These are phyloP conservation scores for Drosophila melanogaster DNA, from an alignment of 1,140 invertebrate species.

Conservation along the genomic window DNA sequence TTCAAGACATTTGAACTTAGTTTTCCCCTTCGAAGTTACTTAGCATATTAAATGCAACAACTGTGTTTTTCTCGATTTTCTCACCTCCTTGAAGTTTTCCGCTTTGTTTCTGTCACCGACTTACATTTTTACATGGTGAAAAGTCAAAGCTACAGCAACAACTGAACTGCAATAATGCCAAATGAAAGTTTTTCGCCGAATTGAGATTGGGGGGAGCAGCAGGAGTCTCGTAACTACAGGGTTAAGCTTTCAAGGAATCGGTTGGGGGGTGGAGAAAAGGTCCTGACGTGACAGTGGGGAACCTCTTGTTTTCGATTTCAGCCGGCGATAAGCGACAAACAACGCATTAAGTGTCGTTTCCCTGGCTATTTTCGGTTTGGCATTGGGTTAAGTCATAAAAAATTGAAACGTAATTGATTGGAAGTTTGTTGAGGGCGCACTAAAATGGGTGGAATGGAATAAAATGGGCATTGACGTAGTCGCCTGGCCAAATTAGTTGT, in stretches of 20 bases:
- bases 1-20: constrained; percentile 7
- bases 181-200: constrained; percentile 40
- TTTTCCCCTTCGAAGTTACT: constrained; percentile 7
- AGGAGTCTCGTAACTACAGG: not conserved
- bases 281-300: not conserved
- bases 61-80: constrained; percentile 1
- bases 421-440: constrained; percentile 6
- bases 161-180: constrained; percentile 29
- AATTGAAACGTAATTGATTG: constrained; percentile 82
- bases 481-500: constrained; percentile 64
- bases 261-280: not conserved
- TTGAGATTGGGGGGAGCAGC: not conserved
- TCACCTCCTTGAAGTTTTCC: not conserved
- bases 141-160: constrained; percentile 26
- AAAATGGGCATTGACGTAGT: constrained; percentile 71
- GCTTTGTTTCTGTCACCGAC: constrained; percentile 23
- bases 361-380: constrained; percentile 37
- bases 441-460: not conserved
- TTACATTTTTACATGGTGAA: constrained; percentile 31
- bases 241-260: constrained; percentile 39
- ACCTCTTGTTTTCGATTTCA: constrained; percentile 44
- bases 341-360: constrained; percentile 51
- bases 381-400: constrained; percentile 65
- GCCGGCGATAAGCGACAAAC: constrained; percentile 61
- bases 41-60: constrained; percentile 14